Percentiles rank a stretch among this genome's conserved stretches.
phyloP scores from a whole-genome alignment of 2,888 invertebrate genomes.

The Peribatodes rhomboidaria region DNA sequence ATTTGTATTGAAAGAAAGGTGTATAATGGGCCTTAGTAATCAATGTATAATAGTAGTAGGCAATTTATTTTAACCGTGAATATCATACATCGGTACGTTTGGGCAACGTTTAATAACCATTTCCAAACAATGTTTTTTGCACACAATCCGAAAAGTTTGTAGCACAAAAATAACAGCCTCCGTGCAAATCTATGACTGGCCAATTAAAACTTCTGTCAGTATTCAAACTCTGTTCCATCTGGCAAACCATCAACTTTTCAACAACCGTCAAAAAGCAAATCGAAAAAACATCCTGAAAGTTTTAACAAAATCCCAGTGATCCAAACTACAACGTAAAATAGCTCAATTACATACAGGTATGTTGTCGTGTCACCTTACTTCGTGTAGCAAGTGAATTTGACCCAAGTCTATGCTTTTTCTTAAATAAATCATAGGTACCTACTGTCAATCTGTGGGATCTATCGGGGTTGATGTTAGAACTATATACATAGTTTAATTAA shows the following conservation, averaged over 20 bases:
- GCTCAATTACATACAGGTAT: conserved; percentile 46
- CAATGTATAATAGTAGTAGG: no score
- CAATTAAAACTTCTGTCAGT: conserved; percentile 43
- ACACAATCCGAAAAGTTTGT: conserved; percentile 14
- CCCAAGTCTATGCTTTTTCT: conserved; percentile 49
- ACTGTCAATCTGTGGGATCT: neutral
- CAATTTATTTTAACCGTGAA: no score
- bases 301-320: conserved; percentile 56
- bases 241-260: conserved; percentile 48
- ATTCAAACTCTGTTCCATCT: conserved; percentile 58
- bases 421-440: neutral
- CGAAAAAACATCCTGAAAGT: conserved; percentile 37
- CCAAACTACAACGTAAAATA: conserved; percentile 40
- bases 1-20: no score
- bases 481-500: neutral
- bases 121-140: conserved; percentile 6
- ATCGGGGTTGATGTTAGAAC: neutral
- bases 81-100: no score
- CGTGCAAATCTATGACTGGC: conserved; percentile 39
- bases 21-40: no score
- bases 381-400: conserved; percentile 53
- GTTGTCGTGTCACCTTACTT: conserved; percentile 26
- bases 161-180: conserved; percentile 22
- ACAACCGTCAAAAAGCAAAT: conserved; percentile 41
- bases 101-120: neutral